A percentile compares a stretch with the other conserved stretches of the same genome.
These are phyloP conservation scores for Australoheros scitulus DNA, from an alignment of 2,113 vertebrate genomes.

Conservation along the genomic window DNA sequence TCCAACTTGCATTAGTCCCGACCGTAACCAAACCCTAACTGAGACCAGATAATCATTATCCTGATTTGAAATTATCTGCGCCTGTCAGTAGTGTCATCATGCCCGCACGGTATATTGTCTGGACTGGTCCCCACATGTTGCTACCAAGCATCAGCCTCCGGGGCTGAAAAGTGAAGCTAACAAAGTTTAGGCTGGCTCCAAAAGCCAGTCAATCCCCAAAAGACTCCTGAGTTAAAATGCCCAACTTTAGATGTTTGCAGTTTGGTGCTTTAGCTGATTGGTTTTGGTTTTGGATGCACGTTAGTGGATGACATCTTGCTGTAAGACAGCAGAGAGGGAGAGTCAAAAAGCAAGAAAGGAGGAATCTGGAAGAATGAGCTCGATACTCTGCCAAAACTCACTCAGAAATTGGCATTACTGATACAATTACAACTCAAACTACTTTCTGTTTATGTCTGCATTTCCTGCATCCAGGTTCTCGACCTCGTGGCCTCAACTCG, in stretches of 20 bases:
- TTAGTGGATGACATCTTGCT: not conserved
- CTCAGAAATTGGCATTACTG: constrained; percentile 33
- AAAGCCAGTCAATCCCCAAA: not conserved
- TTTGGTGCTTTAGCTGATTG: not conserved
- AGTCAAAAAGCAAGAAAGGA: not conserved
- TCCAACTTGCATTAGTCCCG: not conserved
- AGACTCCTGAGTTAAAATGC: not conserved
- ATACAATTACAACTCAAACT: constrained; percentile 27
- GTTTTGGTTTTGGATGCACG: not conserved
- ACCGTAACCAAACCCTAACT: not conserved
- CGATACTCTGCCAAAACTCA: constrained; percentile 16
- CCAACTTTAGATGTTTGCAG: not conserved
- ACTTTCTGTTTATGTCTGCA: not conserved
- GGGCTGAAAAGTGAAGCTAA: not conserved
- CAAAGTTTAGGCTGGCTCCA: not conserved
- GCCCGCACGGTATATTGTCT: not conserved
- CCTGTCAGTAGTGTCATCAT: not conserved
- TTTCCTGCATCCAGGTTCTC: constrained; percentile 17
- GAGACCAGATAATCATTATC: constrained; percentile 6
- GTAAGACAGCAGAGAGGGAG: not conserved
- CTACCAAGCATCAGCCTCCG: not conserved
- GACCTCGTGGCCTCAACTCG: not conserved
- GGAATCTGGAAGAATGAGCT: constrained; percentile 6
- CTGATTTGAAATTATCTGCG: not conserved
- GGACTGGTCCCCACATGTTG: not conserved